These are phyloP conservation scores for Leucania comma DNA, from an alignment of 2,888 invertebrate species.

Conservation along the genomic window DNA sequence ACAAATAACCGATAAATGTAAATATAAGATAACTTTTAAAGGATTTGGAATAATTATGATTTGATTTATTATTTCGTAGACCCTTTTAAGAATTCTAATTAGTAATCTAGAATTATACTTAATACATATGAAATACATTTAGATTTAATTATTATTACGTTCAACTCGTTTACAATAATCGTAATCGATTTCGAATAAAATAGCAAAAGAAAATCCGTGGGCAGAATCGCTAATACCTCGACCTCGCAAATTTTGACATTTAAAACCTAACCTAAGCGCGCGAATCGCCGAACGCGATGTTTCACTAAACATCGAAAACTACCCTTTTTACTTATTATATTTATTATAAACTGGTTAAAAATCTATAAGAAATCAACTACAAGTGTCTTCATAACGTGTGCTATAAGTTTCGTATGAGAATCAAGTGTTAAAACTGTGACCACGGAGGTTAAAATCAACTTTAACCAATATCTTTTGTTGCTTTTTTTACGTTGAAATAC, in stretches of 20 bases:
- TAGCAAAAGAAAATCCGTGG: conserved; percentile 11
- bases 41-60: conserved; percentile 17
- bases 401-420: conserved; percentile 66
- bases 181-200: background rate
- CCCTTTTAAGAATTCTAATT: background rate
- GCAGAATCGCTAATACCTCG: conserved; percentile 48
- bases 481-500: conserved; percentile 61
- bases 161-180: background rate
- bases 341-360: conserved; percentile 21
- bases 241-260: conserved; percentile 61
- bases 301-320: conserved; percentile 32
- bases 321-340: conserved; percentile 32
- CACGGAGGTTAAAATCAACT: conserved; percentile 46
- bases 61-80: conserved; percentile 17
- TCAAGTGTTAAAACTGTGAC: conserved; percentile 56
- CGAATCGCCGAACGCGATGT: conserved; percentile 58
- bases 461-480: conserved; percentile 50
- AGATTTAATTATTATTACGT: background rate
- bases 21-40: conserved; percentile 19
- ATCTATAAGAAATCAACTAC: conserved; percentile 16
- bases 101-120: no score
- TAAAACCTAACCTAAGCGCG: conserved; percentile 65
- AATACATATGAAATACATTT: background rate
- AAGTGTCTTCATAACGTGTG: conserved; percentile 46
- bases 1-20: conserved; percentile 50